phyloP scores from a whole-genome alignment of 1,140 invertebrate species.

The Diploscapter pachys region DNA sequence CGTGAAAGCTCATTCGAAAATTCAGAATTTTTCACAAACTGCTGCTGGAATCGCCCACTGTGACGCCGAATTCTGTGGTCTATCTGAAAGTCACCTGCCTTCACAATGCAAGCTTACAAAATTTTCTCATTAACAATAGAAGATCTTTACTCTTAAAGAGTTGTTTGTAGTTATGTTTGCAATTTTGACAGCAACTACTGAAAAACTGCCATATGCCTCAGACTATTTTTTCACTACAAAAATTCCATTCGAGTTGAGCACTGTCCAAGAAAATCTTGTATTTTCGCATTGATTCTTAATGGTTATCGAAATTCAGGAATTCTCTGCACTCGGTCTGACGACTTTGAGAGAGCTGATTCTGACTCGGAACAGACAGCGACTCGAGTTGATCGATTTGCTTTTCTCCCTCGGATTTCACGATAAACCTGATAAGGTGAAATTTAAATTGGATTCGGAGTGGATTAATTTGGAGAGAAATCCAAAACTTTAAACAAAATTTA shows the following conservation, averaged over 20 bases:
- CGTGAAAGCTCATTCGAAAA: constrained; percentile 19
- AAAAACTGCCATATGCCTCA: no score
- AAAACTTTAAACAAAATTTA: constrained; percentile 20
- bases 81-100: constrained; percentile 75
- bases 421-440: neutral
- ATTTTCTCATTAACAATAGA: constrained; percentile 34
- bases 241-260: no score
- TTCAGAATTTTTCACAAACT: constrained; percentile 71
- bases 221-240: no score
- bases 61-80: constrained; percentile 83
- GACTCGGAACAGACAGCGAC: constrained; percentile 48
- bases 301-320: constrained; percentile 65
- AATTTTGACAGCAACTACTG: no score
- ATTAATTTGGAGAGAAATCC: constrained; percentile 21
- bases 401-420: constrained; percentile 38
- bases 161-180: neutral
- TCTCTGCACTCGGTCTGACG: constrained; percentile 65
- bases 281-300: neutral
- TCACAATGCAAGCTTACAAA: constrained; percentile 20
- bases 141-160: constrained; percentile 20
- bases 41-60: constrained; percentile 82
- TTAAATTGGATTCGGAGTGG: neutral
- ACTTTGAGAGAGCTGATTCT: constrained; percentile 57
- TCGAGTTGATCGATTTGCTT: constrained; percentile 50
- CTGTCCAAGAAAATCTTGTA: no score